Evolutionary conservation across 2,797 vertebrate species (phyloP), one percentile per base, ranked within the genome.

Genomic region (Macropodus opercularis): DNA sequence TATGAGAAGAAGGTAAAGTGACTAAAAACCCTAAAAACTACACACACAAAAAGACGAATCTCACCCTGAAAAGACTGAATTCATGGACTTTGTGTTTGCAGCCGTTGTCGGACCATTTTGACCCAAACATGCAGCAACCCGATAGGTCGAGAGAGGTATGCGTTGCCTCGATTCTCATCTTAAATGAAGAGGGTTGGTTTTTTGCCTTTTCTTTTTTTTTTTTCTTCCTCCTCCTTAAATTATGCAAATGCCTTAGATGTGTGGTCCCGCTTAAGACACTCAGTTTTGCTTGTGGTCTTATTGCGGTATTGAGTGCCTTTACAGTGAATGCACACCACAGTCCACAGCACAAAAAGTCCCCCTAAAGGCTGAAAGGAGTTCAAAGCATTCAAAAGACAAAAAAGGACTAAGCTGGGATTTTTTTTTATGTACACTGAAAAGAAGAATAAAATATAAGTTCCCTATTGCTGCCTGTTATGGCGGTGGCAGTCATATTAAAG

Each of bases 361-460:
- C 93, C 94, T 94, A 96, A 95, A 94, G 94, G 93, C 95, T 94
- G 95, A 96, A 99, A 97, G 94, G 95, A 95, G 95, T 98, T 99
- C 96, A 99, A 98, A 99, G 96, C 94, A 92, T 94, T 95, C 84
- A 95, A 95, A 95, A 96, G 95, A 99, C 96, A 98, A 98, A 97
- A n/a, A 96, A 96, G 93, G 94, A 94, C 95, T 98, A 98, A 99
- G 95, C 95, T 97, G 95, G 95, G 95, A 94, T 96, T 98, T 96
- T n/a, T n/a, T 95, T 96, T 96, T 96, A 96, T 96, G 95, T 97
- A 98, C 95, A 96, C 95, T 98, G 95, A 98, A 98, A 96, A 95
- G 96, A 96, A 96, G 95, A 96, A 96, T 96, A 94, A 96, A 95
- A 98, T 98, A 97, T 98, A 96, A 96, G 92, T 97, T 97, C 92